These are phyloP conservation scores for Oxyruncus cristatus DNA, from an alignment of 2,113 vertebrate species.

Conservation along the genomic window DNA sequence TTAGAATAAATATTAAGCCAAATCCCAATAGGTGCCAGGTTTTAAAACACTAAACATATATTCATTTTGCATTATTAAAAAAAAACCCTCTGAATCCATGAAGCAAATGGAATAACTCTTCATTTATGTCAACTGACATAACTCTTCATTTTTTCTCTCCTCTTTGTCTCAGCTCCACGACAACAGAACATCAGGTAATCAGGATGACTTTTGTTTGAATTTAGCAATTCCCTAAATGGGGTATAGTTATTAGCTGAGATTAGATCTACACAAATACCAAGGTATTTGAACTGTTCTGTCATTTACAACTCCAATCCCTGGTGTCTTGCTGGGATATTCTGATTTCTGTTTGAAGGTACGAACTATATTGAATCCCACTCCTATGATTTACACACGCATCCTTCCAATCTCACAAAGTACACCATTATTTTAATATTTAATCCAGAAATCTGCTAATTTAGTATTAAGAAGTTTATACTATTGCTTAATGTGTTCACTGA, in stretches of 20 bases:
- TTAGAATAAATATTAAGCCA: background rate
- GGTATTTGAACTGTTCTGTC: background rate
- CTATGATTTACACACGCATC: background rate
- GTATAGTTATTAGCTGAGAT: background rate
- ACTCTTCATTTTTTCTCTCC: background rate
- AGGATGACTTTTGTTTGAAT: slow-evolving; percentile 5
- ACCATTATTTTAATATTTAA: background rate
- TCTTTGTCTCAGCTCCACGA: background rate
- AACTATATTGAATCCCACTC: background rate
- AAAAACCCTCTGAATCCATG: background rate
- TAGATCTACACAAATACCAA: background rate
- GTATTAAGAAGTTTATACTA: background rate
- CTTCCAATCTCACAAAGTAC: background rate
- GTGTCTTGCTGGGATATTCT: background rate
- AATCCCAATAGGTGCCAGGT: background rate
- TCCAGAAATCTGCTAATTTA: background rate
- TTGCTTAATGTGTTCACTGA: background rate
- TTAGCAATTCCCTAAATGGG: background rate
- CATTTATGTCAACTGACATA: background rate
- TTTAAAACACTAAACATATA: background rate
- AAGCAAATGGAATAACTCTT: background rate
- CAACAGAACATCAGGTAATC: background rate
- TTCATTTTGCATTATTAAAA: background rate
- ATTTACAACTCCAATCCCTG: background rate
- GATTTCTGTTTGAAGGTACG: background rate